Conservation (phyloP, 2,888 invertebrate genomes). For the Theretra japonica region DNA sequence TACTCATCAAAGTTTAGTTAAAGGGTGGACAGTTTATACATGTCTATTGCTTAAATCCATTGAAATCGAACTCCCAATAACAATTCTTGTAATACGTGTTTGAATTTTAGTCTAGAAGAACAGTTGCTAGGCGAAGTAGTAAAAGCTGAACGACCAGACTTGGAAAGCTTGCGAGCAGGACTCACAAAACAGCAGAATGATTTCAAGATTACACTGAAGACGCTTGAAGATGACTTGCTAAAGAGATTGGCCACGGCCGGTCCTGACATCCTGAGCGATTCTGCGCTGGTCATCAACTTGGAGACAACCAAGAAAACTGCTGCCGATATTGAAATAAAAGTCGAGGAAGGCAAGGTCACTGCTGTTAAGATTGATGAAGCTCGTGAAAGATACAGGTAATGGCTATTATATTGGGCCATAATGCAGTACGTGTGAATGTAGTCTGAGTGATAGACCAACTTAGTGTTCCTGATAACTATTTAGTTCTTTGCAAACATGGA, state of each 20-base stretch:
- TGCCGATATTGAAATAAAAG: slow-evolving; percentile 94
- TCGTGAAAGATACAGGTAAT: slow-evolving; percentile 91
- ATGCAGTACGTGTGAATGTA: too few species aligned
- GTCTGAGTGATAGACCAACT: too few species aligned
- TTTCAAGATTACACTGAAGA: slow-evolving; percentile 96
- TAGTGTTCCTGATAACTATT: too few species aligned
- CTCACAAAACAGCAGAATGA: slow-evolving; percentile 97
- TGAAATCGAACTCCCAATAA: too few species aligned
- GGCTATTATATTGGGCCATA: not conserved
- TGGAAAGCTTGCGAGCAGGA: slow-evolving; percentile 92
- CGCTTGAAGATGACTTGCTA: slow-evolving; percentile 95
- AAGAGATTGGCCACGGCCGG: slow-evolving; percentile 95
- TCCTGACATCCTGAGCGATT: slow-evolving; percentile 95
- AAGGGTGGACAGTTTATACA: too few species aligned
- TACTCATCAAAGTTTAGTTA: too few species aligned
- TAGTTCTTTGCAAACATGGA: too few species aligned
- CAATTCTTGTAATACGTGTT: not conserved
- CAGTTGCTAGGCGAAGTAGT: slow-evolving; percentile 97
- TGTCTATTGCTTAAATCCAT: too few species aligned
- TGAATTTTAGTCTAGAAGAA: slow-evolving; percentile 88
- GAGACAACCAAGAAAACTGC: slow-evolving; percentile 97
- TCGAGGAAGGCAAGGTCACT: slow-evolving; percentile 93
- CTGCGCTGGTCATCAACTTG: slow-evolving; percentile 94
- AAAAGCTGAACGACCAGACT: slow-evolving; percentile 95
- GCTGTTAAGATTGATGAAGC: slow-evolving; percentile 95